A percentile compares a stretch with the other conserved stretches of the same genome.
Conservation (phyloP, 2,113 vertebrate species). For the Hipposideros armiger region DNA sequence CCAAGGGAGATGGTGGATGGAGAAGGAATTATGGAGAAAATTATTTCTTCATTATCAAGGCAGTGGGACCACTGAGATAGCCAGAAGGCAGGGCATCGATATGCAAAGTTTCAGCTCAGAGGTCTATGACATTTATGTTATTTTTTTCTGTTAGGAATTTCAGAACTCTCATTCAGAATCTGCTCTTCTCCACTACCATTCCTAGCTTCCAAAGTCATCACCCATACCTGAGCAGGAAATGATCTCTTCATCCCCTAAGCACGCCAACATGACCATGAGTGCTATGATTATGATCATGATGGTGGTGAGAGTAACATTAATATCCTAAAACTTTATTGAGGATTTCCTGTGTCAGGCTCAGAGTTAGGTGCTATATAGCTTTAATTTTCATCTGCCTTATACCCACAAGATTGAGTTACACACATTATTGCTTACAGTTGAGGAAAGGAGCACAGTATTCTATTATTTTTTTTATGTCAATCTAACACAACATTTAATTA, state of each 20-base stretch:
- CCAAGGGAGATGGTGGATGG: too few relatives aligned
- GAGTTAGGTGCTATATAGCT: not conserved
- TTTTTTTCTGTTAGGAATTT: not conserved
- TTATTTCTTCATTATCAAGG: not conserved
- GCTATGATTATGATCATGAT: not conserved
- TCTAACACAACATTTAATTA: conserved; percentile 50
- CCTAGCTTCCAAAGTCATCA: not conserved
- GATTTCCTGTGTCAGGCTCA: not conserved
- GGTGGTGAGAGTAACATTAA: not conserved
- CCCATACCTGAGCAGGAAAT: not conserved
- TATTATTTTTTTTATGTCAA: not conserved
- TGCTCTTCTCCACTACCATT: not conserved
- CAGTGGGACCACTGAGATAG: not conserved
- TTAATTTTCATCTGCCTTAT: not conserved
- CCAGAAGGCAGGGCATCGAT: not conserved
- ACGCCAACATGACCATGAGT: not conserved
- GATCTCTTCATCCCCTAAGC: fast-evolving
- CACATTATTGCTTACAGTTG: not conserved
- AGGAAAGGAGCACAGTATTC: too few relatives aligned
- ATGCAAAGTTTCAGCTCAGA: not conserved
- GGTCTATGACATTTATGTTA: not conserved
- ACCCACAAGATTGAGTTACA: not conserved
- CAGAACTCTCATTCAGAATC: not conserved
- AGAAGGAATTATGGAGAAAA: fast-evolving
- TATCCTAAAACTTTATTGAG: not conserved